A percentile compares a stretch with the other conserved stretches of the same genome.
phyloP scores from a whole-genome alignment of 2,888 invertebrate genomes.

The Tubulanus polymorphus region DNA sequence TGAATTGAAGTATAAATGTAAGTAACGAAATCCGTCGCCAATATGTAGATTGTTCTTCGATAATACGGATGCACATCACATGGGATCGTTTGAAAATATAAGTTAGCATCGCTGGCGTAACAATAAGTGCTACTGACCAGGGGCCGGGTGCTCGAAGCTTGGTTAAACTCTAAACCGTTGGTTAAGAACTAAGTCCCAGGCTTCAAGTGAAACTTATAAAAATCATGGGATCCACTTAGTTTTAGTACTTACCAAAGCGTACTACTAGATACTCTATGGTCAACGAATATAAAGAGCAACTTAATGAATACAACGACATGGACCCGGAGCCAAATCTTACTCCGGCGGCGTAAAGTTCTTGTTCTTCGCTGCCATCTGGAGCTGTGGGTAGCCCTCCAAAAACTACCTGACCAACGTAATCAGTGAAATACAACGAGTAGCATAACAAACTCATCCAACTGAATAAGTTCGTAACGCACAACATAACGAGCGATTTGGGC shows the following conservation, averaged over 20 bases:
- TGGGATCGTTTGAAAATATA: no score
- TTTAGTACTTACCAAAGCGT: slow-evolving; percentile 58
- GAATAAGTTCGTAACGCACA: slow-evolving; percentile 90
- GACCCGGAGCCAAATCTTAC: slow-evolving; percentile 95
- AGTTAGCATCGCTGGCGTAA: no score
- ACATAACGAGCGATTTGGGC: slow-evolving; percentile 78
- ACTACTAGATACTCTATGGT: slow-evolving; percentile 82
- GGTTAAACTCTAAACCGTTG: no score
- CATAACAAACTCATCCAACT: slow-evolving; percentile 99
- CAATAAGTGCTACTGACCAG: no score
- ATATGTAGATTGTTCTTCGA: no score
- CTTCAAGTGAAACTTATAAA: no score
- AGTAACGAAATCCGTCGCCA: no score
- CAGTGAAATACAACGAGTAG: slow-evolving; percentile 93
- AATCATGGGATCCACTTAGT: no score
- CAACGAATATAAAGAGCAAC: slow-evolving; percentile 88
- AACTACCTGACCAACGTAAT: slow-evolving; percentile 88
- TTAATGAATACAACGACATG: slow-evolving; percentile 83
- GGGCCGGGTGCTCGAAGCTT: no score
- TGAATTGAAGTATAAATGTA: background rate
- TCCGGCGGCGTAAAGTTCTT: slow-evolving; percentile 73
- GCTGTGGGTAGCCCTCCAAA: slow-evolving; percentile 74
- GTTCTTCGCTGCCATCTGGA: slow-evolving; percentile 40
- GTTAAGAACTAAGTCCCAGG: no score
- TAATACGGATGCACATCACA: no score